phyloP scores from a whole-genome alignment of 1,140 invertebrate genomes.

The Tribolium castaneum region DNA sequence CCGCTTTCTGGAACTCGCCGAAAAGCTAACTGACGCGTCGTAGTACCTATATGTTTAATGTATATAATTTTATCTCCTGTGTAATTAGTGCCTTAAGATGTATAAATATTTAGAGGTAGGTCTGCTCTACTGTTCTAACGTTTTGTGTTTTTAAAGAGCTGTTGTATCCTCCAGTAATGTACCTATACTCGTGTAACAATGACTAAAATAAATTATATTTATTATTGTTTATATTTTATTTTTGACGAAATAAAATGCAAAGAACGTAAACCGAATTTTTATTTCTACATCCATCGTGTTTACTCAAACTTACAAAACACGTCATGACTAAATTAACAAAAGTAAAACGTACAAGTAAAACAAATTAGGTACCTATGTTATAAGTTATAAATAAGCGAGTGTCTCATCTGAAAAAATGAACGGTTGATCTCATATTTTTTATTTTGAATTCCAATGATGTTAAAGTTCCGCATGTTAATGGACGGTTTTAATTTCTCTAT shows the following conservation, averaged over 20 bases:
- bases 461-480: too few relatives aligned
- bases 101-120: slow-evolving; percentile 40
- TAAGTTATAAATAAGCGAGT: too few relatives aligned
- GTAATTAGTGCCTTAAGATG: slow-evolving; percentile 48
- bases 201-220: slow-evolving; percentile 46
- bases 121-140: slow-evolving; percentile 44
- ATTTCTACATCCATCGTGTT: too few relatives aligned
- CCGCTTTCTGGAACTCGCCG: slow-evolving; percentile 59
- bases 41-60: slow-evolving; percentile 40
- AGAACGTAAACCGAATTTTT: not conserved
- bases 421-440: too few relatives aligned
- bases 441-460: too few relatives aligned
- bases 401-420: too few relatives aligned
- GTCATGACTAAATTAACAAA: too few relatives aligned
- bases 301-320: too few relatives aligned
- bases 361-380: too few relatives aligned
- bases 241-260: not conserved
- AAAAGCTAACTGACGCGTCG: slow-evolving; percentile 48
- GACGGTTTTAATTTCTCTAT: too few relatives aligned
- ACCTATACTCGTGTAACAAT: slow-evolving; percentile 34
- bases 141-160: slow-evolving; percentile 46
- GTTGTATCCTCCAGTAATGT: slow-evolving; percentile 46
- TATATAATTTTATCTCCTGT: slow-evolving; percentile 49
- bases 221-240: slow-evolving; percentile 45
- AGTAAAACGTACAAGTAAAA: too few relatives aligned